Conservation (phyloP, 2,113 vertebrate species). For the Micronycteris hirsuta region DNA sequence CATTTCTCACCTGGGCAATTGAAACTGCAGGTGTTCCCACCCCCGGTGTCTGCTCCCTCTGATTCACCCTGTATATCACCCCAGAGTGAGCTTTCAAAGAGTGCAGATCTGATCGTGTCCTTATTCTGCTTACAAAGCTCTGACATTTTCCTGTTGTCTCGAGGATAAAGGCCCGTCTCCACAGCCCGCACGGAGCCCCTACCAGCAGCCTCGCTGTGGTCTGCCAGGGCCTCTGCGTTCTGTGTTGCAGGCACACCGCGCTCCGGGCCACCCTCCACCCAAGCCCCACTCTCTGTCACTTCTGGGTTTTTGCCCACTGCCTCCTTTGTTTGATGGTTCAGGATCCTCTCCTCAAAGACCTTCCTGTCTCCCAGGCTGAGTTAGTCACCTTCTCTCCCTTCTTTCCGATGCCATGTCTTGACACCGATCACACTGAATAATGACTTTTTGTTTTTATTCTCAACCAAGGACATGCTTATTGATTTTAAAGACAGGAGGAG, state of each 20-base stretch:
- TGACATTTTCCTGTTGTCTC: conserved; percentile 27
- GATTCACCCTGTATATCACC: conserved; percentile 1
- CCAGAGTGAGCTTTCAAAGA: conserved; percentile 36
- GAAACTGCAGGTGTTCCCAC: background rate
- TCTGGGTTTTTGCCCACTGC: background rate
- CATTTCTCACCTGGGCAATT: conserved; percentile 1
- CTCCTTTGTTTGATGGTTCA: background rate
- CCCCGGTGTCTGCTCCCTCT: background rate
- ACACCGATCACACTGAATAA: background rate
- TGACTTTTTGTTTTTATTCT: background rate
- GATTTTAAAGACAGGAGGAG: too few relatives aligned
- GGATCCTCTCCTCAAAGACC: background rate
- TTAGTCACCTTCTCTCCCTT: background rate
- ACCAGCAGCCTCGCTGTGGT: background rate
- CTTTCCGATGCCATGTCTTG: background rate
- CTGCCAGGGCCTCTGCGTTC: background rate
- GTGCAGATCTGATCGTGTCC: background rate
- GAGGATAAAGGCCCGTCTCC: background rate
- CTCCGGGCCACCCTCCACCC: background rate
- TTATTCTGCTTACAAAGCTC: conserved; percentile 23
- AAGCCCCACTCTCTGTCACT: background rate
- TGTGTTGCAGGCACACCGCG: background rate
- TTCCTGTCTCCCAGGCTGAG: background rate
- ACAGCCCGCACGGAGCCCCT: background rate
- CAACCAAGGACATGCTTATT: too few relatives aligned